These are phyloP conservation scores for Emmelina monodactyla DNA, from an alignment of 2,888 invertebrate genomes.

Conservation along the genomic window DNA sequence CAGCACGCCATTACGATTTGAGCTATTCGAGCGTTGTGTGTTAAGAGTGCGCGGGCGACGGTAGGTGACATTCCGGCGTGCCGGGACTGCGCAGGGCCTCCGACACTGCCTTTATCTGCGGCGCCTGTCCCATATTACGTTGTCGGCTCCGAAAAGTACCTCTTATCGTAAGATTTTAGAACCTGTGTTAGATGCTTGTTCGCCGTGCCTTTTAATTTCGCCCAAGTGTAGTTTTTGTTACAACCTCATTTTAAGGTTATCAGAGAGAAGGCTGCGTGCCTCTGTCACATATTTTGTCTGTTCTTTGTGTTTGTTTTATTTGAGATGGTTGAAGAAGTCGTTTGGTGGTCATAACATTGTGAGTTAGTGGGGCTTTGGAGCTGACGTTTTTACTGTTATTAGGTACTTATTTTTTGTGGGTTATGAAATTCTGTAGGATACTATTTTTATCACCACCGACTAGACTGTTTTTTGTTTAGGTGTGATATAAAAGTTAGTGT, in stretches of 20 bases:
- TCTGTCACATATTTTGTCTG: conserved; percentile 40
- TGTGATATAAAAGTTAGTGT: too few relatives aligned
- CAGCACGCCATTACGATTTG: not conserved
- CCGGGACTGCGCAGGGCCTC: not conserved
- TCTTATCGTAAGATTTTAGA: conserved; percentile 55
- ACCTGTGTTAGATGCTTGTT: conserved; percentile 53
- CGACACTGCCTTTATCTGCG: conserved; percentile 44
- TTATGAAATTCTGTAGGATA: too few relatives aligned
- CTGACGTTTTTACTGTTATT: too few relatives aligned
- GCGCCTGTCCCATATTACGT: conserved; percentile 64
- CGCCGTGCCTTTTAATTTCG: conserved; percentile 59
- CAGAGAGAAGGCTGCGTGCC: conserved; percentile 36
- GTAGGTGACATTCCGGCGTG: conserved; percentile 48
- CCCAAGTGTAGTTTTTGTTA: conserved; percentile 49
- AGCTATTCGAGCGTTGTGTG: conserved; percentile 23
- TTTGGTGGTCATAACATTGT: too few relatives aligned
- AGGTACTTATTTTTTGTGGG: too few relatives aligned
- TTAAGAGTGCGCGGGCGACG: conserved; percentile 25
- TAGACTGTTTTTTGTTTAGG: too few relatives aligned
- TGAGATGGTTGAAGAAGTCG: not conserved
- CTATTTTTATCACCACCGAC: too few relatives aligned
- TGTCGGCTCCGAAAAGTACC: conserved; percentile 45
- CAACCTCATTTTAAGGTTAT: conserved; percentile 49
- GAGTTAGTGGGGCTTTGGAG: too few relatives aligned
- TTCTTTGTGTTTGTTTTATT: conserved; percentile 7